Evolutionary conservation across 2,797 vertebrate species (phyloP), one percentile per base, ranked within the genome.

Genomic region (Ctenosaura bakeri): DNA sequence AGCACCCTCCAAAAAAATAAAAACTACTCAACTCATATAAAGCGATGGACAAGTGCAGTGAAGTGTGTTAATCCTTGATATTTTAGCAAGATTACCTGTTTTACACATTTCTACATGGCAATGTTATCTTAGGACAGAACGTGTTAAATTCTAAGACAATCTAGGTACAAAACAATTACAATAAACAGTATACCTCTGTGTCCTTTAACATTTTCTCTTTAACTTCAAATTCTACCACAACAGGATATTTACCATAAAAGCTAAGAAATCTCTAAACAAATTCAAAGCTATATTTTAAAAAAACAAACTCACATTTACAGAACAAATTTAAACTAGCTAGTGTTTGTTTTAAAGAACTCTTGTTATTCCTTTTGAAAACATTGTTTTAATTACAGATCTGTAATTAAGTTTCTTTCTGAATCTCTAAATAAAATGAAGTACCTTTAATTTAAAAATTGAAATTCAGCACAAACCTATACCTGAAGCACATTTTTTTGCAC

Each of bases 101-200:
- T 46, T 0, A 85, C 0, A 1, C 9, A 32, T 0, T 90, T 81
- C 14, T 81, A 35, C 78, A 69, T 89, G 64, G 10, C 71, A 74
- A 64, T 32, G 86, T 88, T 46, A 79, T 79, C 87, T 92, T 77
- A 62, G 89, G 46, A 32, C n/a, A 88, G 92, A 88, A 5, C 64
- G 79, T 2, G 3, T 13, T 74, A 81, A 56, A 89, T 38, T 82
- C 6, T 56, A 78, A 26, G 77, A 78, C 42, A 78, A 50, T 78
- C 77, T 73, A 16, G 38, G 24, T 32, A 13, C n/a, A 88, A 20
- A 2, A 29, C 62, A 83, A 32, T 64, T 38, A 66, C 18, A 78
- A 66, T 52, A 78, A 84, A 78, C 20, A 14, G 22, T 38, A 14
- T 9, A 4, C 6, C 32, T 84, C 20, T 35, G 5, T 32, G 10